Evolutionary conservation across 2,888 invertebrate species (phyloP).

Genomic region (Entomobrya proxima): DNA sequence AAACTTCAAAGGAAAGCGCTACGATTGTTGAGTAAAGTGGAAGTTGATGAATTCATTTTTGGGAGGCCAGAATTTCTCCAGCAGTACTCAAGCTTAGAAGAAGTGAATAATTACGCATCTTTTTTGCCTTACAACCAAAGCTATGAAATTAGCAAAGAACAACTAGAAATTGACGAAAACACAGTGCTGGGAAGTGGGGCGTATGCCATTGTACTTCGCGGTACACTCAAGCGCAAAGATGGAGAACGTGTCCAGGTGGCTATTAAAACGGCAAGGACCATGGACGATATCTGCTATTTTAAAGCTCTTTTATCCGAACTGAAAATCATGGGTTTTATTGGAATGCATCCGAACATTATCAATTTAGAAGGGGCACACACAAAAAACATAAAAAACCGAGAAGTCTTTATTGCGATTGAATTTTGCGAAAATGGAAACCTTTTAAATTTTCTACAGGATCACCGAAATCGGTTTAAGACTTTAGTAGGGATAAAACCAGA

Average conservation of each 20-base stretch:
- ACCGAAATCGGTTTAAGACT: slow-evolving; percentile 46
- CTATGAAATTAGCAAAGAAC: slow-evolving; percentile 62
- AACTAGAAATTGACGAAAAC: slow-evolving; percentile 60
- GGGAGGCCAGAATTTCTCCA: slow-evolving; percentile 65
- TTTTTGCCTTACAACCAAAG: slow-evolving; percentile 64
- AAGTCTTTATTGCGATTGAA: slow-evolving; percentile 69
- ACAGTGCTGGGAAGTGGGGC: slow-evolving; percentile 63
- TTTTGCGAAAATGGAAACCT: slow-evolving; percentile 67
- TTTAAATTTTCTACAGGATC: slow-evolving; percentile 44
- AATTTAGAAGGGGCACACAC: slow-evolving; percentile 64
- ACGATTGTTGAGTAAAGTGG: slow-evolving; percentile 54
- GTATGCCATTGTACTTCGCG: slow-evolving; percentile 64
- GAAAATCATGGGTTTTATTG: slow-evolving; percentile 69
- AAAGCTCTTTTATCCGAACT: slow-evolving; percentile 69
- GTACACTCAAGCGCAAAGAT: slow-evolving; percentile 19
- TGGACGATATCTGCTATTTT: slow-evolving; percentile 61
- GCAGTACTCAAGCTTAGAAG: slow-evolving; percentile 48
- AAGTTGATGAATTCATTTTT: slow-evolving; percentile 67
- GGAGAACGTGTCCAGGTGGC: slow-evolving; percentile 48
- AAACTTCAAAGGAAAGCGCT: slow-evolving; percentile 50
- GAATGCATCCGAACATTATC: slow-evolving; percentile 64
- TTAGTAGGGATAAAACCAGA: slow-evolving; percentile 40
- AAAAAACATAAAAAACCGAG: slow-evolving; percentile 63
- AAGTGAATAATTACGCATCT: slow-evolving; percentile 65
- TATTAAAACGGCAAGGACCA: slow-evolving; percentile 65